Evolutionary conservation across 2,113 vertebrate species (phyloP), one percentile per base, ranked within the genome.

Genomic region (Camelus dromedarius): DNA sequence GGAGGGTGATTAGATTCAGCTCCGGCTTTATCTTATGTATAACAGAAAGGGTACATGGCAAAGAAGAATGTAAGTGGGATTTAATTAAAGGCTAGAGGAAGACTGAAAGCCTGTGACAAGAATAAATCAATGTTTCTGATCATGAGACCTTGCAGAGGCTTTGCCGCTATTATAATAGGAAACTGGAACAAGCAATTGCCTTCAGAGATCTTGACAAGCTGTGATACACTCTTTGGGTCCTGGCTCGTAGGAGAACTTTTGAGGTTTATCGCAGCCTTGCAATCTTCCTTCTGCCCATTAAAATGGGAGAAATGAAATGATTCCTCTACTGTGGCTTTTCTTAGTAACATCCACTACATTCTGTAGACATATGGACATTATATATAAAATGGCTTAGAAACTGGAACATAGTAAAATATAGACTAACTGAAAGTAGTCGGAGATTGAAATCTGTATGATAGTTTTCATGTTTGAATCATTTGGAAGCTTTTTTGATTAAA

Each of bases 81-180:
- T 98, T 98, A 98, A 98, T 98, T 98, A 97, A 96, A 98, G 97
- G 96, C 96, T 10, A 1, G 24, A 90, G 84, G 72, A 93, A 91
- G 35, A 88, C 66, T 50, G 85, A 97, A 96, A 15, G 32, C 60
- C 87, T 95, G 75, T 93, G 98, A 97, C 95, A 96, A 89, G 91
- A 98, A 98, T 97, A 97, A 98, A 97, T 98, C 96, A 97, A 97
- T 98, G 94, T 3, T 97, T 98, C 97, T 98, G 97, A 97, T 97
- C 84, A 95, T 94, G 95, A 97, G 93, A 92, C 42, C 70, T 96
- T 97, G 91, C 92, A 93, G 64, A 97, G 84, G 84, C 86, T 96
- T 67, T 89, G 73, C 85, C 60, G 46, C 76, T 96, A 28, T 87
- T 97, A 22, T 86, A 96, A 96, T 84, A 75, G 77, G 95, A 97